Evolutionary conservation across 2,888 invertebrate species (phyloP).

Genomic region (Aleiodes leptofemur): DNA sequence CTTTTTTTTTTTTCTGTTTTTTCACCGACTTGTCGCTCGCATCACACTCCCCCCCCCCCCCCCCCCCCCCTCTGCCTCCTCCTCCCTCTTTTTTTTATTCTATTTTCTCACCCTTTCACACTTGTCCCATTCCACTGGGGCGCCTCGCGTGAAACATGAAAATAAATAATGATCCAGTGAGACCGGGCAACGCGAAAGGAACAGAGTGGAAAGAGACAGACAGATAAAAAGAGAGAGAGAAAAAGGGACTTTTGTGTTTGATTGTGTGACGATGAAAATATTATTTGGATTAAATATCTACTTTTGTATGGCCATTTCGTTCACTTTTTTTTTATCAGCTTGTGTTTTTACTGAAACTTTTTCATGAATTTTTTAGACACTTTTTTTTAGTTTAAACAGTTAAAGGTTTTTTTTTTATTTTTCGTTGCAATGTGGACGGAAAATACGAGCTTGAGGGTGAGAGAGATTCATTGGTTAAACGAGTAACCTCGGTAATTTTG

Average conservation of each 20-base stretch:
- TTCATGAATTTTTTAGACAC: no score
- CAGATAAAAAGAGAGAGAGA: background rate
- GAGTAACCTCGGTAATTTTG: no score
- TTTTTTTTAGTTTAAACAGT: no score
- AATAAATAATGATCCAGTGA: slow-evolving; percentile 48
- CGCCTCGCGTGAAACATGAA: slow-evolving; percentile 39
- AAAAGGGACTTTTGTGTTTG: slow-evolving; percentile 15
- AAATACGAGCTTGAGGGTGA: no score
- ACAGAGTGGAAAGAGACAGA: slow-evolving; percentile 4
- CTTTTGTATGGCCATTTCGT: slow-evolving; percentile 13
- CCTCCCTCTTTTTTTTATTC: slow-evolving; percentile 47
- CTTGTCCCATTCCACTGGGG: slow-evolving; percentile 21
- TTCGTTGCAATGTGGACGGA: background rate
- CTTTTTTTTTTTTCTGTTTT: slow-evolving; percentile 43
- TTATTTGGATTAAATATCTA: slow-evolving; percentile 28
- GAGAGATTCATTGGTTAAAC: no score
- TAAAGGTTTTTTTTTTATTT: background rate
- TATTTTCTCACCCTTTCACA: slow-evolving; percentile 37
- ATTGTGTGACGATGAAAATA: slow-evolving; percentile 35
- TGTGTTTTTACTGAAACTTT: no score
- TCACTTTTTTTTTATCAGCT: background rate
- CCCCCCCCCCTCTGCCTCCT: background rate
- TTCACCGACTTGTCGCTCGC: slow-evolving; percentile 47
- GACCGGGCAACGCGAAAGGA: slow-evolving; percentile 33
- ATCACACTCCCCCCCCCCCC: slow-evolving; percentile 13